Evolutionary conservation across 2,888 invertebrate species (phyloP), one percentile per base, ranked within the genome.

Genomic region (Galerucella calmariensis): DNA sequence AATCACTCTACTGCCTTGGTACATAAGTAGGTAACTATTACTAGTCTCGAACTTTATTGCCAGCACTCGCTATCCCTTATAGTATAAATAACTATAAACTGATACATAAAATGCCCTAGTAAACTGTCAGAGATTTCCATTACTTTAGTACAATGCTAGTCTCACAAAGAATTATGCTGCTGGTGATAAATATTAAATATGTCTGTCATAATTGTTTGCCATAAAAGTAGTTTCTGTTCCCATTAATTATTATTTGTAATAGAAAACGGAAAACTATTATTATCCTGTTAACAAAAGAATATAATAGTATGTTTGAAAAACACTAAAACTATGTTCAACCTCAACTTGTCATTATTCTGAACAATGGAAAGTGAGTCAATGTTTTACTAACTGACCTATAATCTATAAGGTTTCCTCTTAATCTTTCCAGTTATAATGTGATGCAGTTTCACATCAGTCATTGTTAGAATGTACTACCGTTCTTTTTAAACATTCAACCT

Each of bases 351-450:
- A 63, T 63, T 48, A 46, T 46, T 44, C 20, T 12, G 14, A 65
- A 46, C 44, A 65, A 65, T 65, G 46, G 16, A 65, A 65, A 65
- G 46, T 65, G n/a, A 65, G 46, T 65, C 63, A 46, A 46, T 65
- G 46, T 46, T 65, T 62, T 12, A 44, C 44, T 65, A 46, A 65
- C 35, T 63, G 63, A 63, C 41, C 63, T 65, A 44, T 65, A 65
- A 65, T 65, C 46, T 65, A 56, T 56, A 65, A 65, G 63, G 63
- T 20, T 65, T 65, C 63, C 44, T 20, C 12, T 46, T 65, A 65
- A 65, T 65, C 63, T 16, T 65, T 41, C 20, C 35, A 20, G 63
- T 65, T 46, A 46, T 65, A n/a, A 16, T 65, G 16, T 16, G 46
- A 24, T 46, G 20, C 46, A 46, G 41, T 46, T 65, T 65, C 16